Evolutionary conservation across 2,797 vertebrate species (phyloP), one percentile per base, ranked within the genome.

Genomic region (Lophius americanus): DNA sequence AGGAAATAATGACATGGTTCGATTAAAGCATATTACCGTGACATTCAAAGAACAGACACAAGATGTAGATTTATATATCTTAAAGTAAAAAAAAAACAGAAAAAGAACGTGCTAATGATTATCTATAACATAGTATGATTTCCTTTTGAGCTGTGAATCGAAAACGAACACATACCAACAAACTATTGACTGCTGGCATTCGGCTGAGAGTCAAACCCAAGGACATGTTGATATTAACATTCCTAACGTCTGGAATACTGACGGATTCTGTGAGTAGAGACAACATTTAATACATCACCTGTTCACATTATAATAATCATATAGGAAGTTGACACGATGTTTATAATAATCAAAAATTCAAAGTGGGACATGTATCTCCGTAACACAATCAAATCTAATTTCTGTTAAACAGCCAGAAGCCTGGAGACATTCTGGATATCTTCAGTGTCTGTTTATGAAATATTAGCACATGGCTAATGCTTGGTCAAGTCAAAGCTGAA

Each of bases 191-290:
- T 60, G 79, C 75, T 67, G 87, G 43, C 70, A 93, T 94, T 65
- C 94, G 91, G 53, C 91, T 89, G 13, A 98, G 92, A 32, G 96
- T 98, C 89, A 98, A 71, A 42, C 96, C 96, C 38, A 98, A 90
- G 67, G 85, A 94, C 96, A 97, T 98, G 75, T 95, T 92, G 61
- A 78, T 53, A 47, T 92, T 92, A 63, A 96, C 73, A 65, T 94
- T 94, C 9, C 90, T 95, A 62, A 97, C 95, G 68, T 94, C 88
- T 76, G 94, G 92, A 68, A 97, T 94, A 72, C 57, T 93, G 14
- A 94, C 83, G 64, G 92, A 92, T 87, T 92, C 96, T 98, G 83
- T 72, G 64, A 87, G 76, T 48, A 56, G 64, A 57, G 0, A 52
- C 5, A 36, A 62, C 4, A 13, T 33, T 32, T 41, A 41, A 41